Evolutionary conservation across 2,797 vertebrate species (phyloP).

Genomic region (Sebastes aleutianus): DNA sequence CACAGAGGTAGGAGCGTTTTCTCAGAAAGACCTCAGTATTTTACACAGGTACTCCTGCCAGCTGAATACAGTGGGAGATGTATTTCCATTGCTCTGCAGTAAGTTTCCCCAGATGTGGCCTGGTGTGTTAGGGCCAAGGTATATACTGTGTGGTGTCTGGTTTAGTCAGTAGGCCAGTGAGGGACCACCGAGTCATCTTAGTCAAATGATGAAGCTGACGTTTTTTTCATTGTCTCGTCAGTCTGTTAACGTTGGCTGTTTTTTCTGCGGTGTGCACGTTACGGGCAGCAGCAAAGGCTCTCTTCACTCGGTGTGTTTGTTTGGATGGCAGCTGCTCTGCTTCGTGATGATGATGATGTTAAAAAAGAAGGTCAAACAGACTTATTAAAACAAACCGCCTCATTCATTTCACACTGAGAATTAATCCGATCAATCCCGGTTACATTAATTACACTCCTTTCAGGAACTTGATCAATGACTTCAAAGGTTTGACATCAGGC

Average conservation of each 20-base stretch:
- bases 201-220: background rate
- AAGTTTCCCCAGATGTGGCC: conserved; percentile 16
- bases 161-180: background rate
- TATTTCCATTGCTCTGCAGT: background rate
- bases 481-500: background rate
- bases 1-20: background rate
- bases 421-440: background rate
- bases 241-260: background rate
- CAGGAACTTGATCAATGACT: background rate
- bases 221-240: background rate
- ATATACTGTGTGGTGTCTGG: background rate
- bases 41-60: background rate
- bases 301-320: background rate
- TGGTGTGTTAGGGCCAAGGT: background rate
- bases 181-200: background rate
- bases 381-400: background rate
- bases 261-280: background rate
- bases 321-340: background rate
- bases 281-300: background rate
- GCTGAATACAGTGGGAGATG: background rate
- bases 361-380: background rate
- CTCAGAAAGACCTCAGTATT: background rate
- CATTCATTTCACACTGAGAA: background rate
- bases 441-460: background rate
- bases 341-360: background rate